Evolutionary conservation across 2,888 invertebrate genomes (phyloP), one percentile per base, ranked within the genome.

Genomic region (Hymenopus coronatus): DNA sequence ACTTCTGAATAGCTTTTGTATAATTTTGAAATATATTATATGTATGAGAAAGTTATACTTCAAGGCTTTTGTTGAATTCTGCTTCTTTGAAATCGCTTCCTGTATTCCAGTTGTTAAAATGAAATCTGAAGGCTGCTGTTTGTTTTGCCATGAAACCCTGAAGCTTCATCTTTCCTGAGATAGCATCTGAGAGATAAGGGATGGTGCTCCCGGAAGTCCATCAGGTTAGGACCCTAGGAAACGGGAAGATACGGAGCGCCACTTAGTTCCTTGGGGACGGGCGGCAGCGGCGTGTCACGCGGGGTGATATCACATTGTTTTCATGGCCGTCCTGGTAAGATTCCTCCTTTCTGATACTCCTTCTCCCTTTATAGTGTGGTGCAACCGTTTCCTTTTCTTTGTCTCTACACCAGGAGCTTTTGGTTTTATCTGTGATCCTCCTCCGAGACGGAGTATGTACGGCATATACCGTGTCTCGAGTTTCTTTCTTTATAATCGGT

Each of bases 201-300:
- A 70, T 70, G 54, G 54, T 70, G 54, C 20, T 81, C 30, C 82
- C 87, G 87, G 87, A 87, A 87, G 87, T 87, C 82, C 87, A 87
- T 87, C 87, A 87, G 87, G 87, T 87, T 87, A 82, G 87, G 87
- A 70, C 87, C 87, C 70, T 70, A 86, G 87, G 87, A 87, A 82
- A 82, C 87, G 82, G 87, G 82, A 70, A 87, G 87, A 87, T 87
- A 87, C 82, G 87, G 15, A 82, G 87, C 82, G 33, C 82, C 33
- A 70, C 54, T 87, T n/a, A 82, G 87, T 82, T 82, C 87, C 87
- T 82, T 82, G 87, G 87, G 87, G 87, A 82, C 40, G 87, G 87
- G 82, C 27, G 87, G 87, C 28, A 81, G 81, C 28, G 54, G 86
- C 81, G 81, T 85, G 87, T 87, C 87, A 33, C 27, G 70, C 20